Conservation (phyloP, 2,888 invertebrate species). For the Augiades crinisus region DNA sequence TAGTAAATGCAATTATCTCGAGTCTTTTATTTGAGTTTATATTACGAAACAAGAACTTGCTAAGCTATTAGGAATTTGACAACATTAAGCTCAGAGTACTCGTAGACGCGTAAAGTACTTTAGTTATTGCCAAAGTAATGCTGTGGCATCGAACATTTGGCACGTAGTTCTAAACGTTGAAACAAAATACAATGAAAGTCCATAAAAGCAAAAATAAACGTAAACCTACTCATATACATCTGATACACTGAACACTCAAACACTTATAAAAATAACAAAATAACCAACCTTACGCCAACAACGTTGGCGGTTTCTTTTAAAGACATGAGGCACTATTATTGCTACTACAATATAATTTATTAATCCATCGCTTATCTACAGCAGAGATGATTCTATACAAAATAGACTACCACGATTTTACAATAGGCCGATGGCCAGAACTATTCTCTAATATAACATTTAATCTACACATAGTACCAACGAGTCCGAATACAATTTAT, state of each 20-base stretch:
- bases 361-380: constrained; percentile 68
- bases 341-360: constrained; percentile 77
- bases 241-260: constrained; percentile 65
- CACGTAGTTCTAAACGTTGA: constrained; percentile 53
- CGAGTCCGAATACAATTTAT: constrained; percentile 6
- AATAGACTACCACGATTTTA: constrained; percentile 76
- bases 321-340: constrained; percentile 80
- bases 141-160: constrained; percentile 63
- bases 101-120: constrained; percentile 36
- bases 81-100: constrained; percentile 57
- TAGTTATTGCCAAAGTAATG: constrained; percentile 29
- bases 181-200: constrained; percentile 33
- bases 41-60: constrained; percentile 32
- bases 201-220: constrained; percentile 42
- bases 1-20: constrained; percentile 46
- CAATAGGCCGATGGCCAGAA: constrained; percentile 63
- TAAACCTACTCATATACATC: constrained; percentile 40
- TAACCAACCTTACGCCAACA: constrained; percentile 55
- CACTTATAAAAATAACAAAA: constrained; percentile 71
- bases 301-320: constrained; percentile 66
- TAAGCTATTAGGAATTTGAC: constrained; percentile 34
- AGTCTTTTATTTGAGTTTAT: constrained; percentile 38
- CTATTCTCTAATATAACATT: constrained; percentile 73
- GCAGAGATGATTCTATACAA: constrained; percentile 73
- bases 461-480: constrained; percentile 50